Percentiles rank a stretch among this genome's conserved stretches.
These are phyloP conservation scores for Pongo pygmaeus DNA, from an alignment of 2,113 vertebrate species.

Conservation along the genomic window DNA sequence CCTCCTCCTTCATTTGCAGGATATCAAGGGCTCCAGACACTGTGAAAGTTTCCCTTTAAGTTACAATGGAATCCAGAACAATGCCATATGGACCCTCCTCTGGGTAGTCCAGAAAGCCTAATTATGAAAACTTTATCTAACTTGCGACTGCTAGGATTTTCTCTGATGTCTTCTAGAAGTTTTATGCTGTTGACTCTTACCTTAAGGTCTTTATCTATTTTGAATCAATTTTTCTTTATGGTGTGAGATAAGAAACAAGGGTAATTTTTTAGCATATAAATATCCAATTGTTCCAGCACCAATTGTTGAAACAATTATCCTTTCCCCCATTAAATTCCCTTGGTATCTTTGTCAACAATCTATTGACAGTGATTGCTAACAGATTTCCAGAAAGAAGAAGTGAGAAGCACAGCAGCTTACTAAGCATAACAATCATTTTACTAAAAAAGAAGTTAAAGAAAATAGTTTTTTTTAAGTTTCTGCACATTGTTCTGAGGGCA, in stretches of 20 bases:
- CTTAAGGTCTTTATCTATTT: background rate
- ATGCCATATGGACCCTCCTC: too few species aligned
- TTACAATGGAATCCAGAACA: conserved; percentile 82
- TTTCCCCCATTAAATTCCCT: background rate
- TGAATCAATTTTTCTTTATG: background rate
- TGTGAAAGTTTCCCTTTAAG: conserved; percentile 93
- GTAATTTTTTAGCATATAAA: background rate
- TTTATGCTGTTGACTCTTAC: background rate
- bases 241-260: background rate
- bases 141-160: background rate
- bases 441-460: background rate
- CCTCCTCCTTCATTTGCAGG: conserved; percentile 99
- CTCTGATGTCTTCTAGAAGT: background rate
- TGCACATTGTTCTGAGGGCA: background rate
- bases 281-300: background rate
- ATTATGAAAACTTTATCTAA: background rate
- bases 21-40: conserved; percentile 99
- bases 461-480: background rate
- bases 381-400: background rate
- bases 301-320: background rate
- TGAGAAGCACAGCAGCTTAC: background rate
- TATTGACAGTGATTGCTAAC: background rate
- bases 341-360: background rate
- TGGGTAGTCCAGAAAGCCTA: background rate
- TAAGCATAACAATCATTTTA: background rate